Conservation (phyloP, 1,140 invertebrate genomes). For the Asbolus verrucosus region DNA sequence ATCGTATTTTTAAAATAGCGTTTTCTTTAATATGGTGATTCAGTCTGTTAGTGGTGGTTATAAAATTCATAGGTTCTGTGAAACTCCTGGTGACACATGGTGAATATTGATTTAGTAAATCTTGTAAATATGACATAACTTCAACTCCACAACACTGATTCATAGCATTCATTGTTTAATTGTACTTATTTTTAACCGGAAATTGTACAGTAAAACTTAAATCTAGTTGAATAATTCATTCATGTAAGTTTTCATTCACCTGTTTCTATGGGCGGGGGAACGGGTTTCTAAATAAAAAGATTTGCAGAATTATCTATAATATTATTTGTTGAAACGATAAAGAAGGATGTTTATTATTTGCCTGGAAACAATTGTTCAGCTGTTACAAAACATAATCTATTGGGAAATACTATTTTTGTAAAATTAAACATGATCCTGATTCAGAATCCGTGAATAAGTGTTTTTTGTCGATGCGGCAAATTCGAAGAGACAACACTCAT, state of each 20-base stretch:
- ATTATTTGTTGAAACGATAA: neutral
- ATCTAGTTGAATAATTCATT: slow-evolving; percentile 20
- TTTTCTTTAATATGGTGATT: slow-evolving; percentile 11
- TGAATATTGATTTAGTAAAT: slow-evolving; percentile 41
- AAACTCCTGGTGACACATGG: slow-evolving; percentile 14
- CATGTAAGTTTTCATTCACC: slow-evolving; percentile 8
- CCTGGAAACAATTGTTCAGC: neutral
- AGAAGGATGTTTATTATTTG: neutral
- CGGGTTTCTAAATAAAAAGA: neutral
- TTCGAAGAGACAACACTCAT: neutral
- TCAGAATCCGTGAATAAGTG: too few relatives aligned
- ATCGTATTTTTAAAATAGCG: neutral
- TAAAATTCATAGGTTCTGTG: slow-evolving; percentile 7
- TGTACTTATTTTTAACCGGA: slow-evolving; percentile 15
- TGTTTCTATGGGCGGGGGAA: neutral
- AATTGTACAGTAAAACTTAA: neutral
- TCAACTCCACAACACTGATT: neutral
- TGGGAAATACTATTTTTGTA: too few relatives aligned
- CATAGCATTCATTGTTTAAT: slow-evolving; percentile 15
- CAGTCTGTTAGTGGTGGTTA: slow-evolving; percentile 2
- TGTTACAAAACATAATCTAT: too few relatives aligned
- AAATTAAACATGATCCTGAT: too few relatives aligned
- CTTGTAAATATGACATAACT: slow-evolving; percentile 27
- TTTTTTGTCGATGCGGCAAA: too few relatives aligned
- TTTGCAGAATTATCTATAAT: neutral